These are phyloP conservation scores for Leptodactylus fuscus DNA, from an alignment of 2,113 vertebrate species.

Conservation along the genomic window DNA sequence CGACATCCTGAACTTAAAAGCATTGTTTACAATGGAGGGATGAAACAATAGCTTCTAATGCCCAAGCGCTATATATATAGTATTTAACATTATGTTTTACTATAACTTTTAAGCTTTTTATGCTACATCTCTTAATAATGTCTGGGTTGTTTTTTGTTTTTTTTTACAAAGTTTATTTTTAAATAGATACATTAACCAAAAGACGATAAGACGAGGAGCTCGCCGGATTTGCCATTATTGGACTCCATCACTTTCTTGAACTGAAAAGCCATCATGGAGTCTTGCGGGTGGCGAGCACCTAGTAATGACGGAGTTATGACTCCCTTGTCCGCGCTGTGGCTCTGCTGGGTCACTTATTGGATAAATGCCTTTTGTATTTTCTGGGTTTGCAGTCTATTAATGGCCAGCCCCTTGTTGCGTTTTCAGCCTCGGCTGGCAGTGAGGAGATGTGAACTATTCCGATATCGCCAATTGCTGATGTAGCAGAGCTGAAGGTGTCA, in stretches of 20 bases:
- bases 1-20: not conserved
- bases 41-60: not conserved
- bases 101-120: not conserved
- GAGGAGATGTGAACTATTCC: not conserved
- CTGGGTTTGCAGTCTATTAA: not conserved
- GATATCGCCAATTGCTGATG: too few species aligned
- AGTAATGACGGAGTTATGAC: not conserved
- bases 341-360: not conserved
- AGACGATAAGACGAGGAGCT: constrained; percentile 20
- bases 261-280: constrained; percentile 35
- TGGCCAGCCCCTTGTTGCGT: too few species aligned
- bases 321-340: not conserved
- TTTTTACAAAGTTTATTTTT: too few species aligned
- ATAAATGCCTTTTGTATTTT: not conserved
- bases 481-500: not conserved
- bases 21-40: constrained; percentile 20
- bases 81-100: not conserved
- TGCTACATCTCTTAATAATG: too few species aligned
- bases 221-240: not conserved
- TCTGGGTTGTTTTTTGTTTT: too few species aligned
- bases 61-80: not conserved
- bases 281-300: too few species aligned
- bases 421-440: too few species aligned
- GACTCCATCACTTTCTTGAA: constrained; percentile 32
- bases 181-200: not conserved